Evolutionary conservation across 2,888 invertebrate species (phyloP).

Genomic region (Chaetogeoica ovagalla): DNA sequence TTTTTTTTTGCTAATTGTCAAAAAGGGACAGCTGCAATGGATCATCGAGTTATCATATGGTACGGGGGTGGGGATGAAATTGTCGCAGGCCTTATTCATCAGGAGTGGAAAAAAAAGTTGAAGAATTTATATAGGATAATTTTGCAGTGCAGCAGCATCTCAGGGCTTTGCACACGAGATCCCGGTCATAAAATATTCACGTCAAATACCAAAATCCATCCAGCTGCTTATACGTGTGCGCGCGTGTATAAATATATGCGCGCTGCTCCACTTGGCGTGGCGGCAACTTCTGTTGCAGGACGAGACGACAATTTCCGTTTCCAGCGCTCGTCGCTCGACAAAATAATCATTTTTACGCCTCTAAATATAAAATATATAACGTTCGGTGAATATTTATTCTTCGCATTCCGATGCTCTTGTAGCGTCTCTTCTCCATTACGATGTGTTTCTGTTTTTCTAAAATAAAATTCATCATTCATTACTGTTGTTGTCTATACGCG

Average conservation of each 20-base stretch:
- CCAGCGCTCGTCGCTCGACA: conserved; percentile 2
- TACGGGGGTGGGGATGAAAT: too few relatives aligned
- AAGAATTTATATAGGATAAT: conserved; percentile 38
- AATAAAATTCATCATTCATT: too few relatives aligned
- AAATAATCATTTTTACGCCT: conserved; percentile 28
- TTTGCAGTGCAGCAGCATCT: background rate
- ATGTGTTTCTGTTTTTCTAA: too few relatives aligned
- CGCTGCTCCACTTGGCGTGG: too few relatives aligned
- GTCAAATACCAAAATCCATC: conserved; percentile 33
- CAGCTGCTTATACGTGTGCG: background rate
- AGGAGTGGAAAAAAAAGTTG: background rate
- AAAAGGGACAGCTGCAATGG: too few relatives aligned
- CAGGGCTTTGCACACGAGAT: conserved; percentile 10
- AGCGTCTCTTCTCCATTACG: background rate
- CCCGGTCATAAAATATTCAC: conserved; percentile 42
- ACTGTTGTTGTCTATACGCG: too few relatives aligned
- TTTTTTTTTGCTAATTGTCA: too few relatives aligned
- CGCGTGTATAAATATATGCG: background rate
- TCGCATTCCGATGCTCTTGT: background rate
- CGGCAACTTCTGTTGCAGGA: conserved; percentile 20
- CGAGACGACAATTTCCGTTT: conserved; percentile 35
- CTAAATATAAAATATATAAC: conserved; percentile 13
- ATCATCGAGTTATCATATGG: too few relatives aligned
- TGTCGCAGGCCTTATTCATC: too few relatives aligned
- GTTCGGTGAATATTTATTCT: conserved; percentile 19